A percentile compares a stretch with the other conserved stretches of the same genome.
Evolutionary conservation across 2,113 vertebrate genomes (phyloP).

Genomic region (Heloderma charlesbogerti): DNA sequence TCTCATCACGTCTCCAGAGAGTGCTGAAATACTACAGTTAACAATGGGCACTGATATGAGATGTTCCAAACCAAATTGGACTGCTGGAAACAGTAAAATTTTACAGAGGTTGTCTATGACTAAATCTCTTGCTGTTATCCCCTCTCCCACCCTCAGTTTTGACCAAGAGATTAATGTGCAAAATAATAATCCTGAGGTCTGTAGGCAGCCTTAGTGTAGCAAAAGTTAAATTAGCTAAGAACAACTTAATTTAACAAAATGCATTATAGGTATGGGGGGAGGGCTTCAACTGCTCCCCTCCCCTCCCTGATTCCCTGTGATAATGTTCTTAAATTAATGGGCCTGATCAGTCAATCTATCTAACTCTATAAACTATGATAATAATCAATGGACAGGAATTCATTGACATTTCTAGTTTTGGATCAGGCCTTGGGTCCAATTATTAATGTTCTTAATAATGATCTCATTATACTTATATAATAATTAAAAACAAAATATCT

Average conservation of each 20-base stretch:
- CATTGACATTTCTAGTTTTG: background rate
- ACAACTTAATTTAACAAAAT: constrained; percentile 24
- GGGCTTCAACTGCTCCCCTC: background rate
- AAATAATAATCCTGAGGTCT: constrained; percentile 65
- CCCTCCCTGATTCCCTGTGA: constrained; percentile 15
- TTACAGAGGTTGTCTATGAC: constrained; percentile 44
- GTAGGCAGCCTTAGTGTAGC: constrained; percentile 50
- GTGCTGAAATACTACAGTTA: constrained; percentile 55
- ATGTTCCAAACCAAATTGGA: constrained; percentile 68
- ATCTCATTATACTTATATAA: background rate
- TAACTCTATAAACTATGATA: background rate
- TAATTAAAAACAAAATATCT: background rate
- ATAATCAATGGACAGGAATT: background rate
- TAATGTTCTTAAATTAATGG: constrained; percentile 26
- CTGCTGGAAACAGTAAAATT: constrained; percentile 62
- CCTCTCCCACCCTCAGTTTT: background rate
- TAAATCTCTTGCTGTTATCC: constrained; percentile 57
- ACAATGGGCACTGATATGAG: constrained; percentile 59
- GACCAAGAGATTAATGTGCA: constrained; percentile 53
- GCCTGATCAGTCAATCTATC: background rate
- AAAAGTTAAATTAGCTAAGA: constrained; percentile 53
- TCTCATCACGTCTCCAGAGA: constrained; percentile 58
- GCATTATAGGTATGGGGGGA: constrained; percentile 10
- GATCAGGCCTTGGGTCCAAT: background rate
- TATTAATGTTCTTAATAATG: background rate